Evolutionary conservation across 1,140 invertebrate genomes (phyloP).

Genomic region (Neodiprion pinetum): DNA sequence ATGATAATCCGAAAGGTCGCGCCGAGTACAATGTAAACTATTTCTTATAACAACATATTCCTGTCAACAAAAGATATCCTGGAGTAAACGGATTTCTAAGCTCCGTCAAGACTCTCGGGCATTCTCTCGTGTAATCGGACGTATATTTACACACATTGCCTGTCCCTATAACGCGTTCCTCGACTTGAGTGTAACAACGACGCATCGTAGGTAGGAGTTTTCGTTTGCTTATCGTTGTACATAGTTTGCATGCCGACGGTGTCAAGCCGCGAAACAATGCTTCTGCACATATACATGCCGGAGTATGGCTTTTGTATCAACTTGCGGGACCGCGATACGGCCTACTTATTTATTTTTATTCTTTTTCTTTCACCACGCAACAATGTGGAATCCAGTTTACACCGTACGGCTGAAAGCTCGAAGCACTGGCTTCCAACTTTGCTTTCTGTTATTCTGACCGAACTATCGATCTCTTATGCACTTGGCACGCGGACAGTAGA

Average conservation of each 20-base stretch:
- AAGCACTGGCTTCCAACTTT: neutral
- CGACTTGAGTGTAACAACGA: neutral
- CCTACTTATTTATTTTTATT: neutral
- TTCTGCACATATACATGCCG: neutral
- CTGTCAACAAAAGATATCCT: no score
- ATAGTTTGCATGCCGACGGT: neutral
- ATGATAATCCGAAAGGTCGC: no score
- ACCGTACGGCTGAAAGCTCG: no score
- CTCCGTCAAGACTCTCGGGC: no score
- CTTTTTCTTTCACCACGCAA: neutral
- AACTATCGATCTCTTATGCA: neutral
- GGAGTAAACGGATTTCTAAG: no score
- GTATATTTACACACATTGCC: no score
- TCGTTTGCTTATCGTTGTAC: neutral
- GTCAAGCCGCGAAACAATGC: neutral
- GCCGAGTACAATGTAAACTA: no score
- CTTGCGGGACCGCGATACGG: neutral
- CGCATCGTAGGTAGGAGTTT: neutral
- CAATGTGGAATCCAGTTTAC: neutral
- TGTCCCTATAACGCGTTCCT: neutral
- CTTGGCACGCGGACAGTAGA: neutral
- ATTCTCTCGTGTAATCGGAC: no score
- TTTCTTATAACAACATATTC: no score
- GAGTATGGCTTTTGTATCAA: neutral
- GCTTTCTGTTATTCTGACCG: neutral